These are phyloP conservation scores for Prionchulus punctatus DNA, from an alignment of 2,888 invertebrate species.

Conservation along the genomic window DNA sequence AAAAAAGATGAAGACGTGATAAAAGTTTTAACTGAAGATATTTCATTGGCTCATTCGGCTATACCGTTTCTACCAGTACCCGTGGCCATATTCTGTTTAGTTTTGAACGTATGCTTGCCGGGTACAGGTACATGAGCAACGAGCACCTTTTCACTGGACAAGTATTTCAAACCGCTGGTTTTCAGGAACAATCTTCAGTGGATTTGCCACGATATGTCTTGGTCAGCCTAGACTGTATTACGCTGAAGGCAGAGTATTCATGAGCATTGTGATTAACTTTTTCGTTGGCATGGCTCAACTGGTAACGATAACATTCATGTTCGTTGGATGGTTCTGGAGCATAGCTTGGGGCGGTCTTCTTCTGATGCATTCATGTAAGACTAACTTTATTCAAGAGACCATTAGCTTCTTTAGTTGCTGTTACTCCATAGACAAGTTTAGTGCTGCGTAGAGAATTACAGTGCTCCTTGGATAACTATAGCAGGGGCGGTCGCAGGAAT, in stretches of 20 bases:
- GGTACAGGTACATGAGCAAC: conserved; percentile 65
- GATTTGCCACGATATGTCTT: conserved; percentile 67
- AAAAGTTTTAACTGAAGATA: conserved; percentile 28
- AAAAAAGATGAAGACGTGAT: conserved; percentile 13
- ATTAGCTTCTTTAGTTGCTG: too few species aligned
- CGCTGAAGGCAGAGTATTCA: conserved; percentile 58
- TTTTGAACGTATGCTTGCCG: conserved; percentile 61
- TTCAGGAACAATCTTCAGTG: conserved; percentile 72
- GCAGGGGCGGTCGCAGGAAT: too few species aligned
- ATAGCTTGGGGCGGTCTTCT: conserved; percentile 93
- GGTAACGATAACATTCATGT: conserved; percentile 80
- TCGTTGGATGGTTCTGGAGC: conserved; percentile 79
- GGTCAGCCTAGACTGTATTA: conserved; percentile 72
- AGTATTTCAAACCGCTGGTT: conserved; percentile 16
- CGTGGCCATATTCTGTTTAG: conserved; percentile 68
- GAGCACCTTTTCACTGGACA: too few species aligned
- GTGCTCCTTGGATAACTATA: too few species aligned
- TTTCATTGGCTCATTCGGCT: conserved; percentile 70
- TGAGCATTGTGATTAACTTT: conserved; percentile 65
- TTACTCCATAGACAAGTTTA: too few species aligned
- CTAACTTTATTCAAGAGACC: too few species aligned
- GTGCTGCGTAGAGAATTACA: too few species aligned
- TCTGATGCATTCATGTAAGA: conserved; percentile 71
- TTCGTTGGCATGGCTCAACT: conserved; percentile 72
- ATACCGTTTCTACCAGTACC: conserved; percentile 74